These are phyloP conservation scores for Mizuhopecten yessoensis DNA, from an alignment of 1,140 invertebrate species.

Conservation along the genomic window DNA sequence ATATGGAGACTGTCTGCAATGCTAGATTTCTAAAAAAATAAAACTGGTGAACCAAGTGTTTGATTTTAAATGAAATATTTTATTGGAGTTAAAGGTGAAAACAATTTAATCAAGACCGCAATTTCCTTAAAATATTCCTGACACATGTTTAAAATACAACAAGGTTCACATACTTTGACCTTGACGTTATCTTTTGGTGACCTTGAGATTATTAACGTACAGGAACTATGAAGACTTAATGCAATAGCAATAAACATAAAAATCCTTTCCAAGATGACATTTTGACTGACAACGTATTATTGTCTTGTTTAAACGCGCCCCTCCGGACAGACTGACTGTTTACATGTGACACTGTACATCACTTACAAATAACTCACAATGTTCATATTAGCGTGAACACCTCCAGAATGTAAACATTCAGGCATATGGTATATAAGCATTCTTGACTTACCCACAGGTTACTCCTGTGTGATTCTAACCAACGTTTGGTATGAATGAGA, in stretches of 20 bases:
- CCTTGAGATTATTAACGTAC: neutral
- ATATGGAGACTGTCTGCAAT: neutral
- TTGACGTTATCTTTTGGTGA: neutral
- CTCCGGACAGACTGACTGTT: no score
- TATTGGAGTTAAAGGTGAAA: slow-evolving; percentile 5
- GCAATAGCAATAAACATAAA: neutral
- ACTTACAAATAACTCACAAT: no score
- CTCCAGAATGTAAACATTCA: no score
- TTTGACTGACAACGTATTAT: no score
- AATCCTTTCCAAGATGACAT: neutral
- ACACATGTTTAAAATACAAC: neutral
- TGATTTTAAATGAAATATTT: slow-evolving; percentile 26
- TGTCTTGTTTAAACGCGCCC: no score
- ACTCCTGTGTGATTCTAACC: no score
- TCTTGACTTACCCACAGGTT: no score
- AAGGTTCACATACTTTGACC: neutral
- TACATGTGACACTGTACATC: no score
- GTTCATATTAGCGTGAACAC: no score
- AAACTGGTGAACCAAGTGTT: neutral
- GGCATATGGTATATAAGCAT: no score
- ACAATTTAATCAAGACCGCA: neutral
- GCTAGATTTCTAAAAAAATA: no score
- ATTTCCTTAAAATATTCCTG: neutral
- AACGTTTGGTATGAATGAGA: no score
- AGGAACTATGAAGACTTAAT: neutral